A percentile compares a stretch with the other conserved stretches of the same genome.
phyloP scores from a whole-genome alignment of 2,888 invertebrate species.

The Meteorus colon region DNA sequence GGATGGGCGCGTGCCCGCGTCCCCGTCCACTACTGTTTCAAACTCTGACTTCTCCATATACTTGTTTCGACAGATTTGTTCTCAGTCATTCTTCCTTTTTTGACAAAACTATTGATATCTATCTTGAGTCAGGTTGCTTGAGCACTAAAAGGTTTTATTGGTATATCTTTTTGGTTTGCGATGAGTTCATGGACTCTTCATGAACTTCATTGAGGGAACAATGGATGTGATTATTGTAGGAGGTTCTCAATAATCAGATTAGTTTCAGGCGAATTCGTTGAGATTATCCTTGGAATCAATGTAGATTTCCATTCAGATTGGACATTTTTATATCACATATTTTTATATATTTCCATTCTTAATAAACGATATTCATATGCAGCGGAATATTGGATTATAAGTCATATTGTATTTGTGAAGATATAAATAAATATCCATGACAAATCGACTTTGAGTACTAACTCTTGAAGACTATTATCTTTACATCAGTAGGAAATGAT shows the following conservation, averaged over 20 bases:
- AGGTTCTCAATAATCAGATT: conserved; percentile 1
- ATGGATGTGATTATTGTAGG: no score
- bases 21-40: conserved; percentile 1
- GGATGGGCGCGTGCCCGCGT: conserved; percentile 24
- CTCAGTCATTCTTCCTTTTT: not conserved
- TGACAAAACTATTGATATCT: not conserved
- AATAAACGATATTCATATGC: not conserved
- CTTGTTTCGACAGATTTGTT: not conserved
- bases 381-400: not conserved
- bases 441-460: conserved; percentile 25
- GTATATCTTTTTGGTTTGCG: not conserved
- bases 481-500: conserved; percentile 15
- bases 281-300: conserved; percentile 13
- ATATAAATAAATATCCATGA: conserved; percentile 16
- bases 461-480: conserved; percentile 13
- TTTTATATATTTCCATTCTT: not conserved
- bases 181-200: no score
- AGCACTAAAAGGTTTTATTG: not conserved
- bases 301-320: conserved; percentile 26
- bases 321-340: not conserved
- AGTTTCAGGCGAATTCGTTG: conserved; percentile 19
- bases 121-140: not conserved
- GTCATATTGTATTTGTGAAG: not conserved
- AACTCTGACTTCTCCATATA: not conserved
- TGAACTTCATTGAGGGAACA: no score